Evolutionary conservation across 2,113 vertebrate species (phyloP).

Genomic region (Prochilodus magdalenae): DNA sequence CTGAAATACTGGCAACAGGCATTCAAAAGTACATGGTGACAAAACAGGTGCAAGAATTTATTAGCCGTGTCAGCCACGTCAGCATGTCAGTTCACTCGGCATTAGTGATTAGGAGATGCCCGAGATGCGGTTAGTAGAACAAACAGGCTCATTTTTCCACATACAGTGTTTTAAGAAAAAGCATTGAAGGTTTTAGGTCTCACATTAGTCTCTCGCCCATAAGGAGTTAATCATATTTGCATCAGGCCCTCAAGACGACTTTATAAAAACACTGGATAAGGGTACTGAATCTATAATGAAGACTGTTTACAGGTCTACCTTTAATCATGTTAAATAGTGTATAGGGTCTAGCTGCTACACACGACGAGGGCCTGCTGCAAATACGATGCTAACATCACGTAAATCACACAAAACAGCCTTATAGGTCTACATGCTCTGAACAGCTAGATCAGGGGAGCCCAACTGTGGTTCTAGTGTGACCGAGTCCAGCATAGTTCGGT

Average conservation of each 20-base stretch:
- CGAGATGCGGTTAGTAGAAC: conserved; percentile 2
- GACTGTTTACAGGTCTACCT: neutral
- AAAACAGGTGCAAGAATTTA: neutral
- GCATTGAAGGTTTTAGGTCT: neutral
- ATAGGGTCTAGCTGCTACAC: neutral
- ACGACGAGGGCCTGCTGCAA: conserved; percentile 15
- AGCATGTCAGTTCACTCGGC: neutral
- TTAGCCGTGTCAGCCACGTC: conserved; percentile 31
- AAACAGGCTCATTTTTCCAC: neutral
- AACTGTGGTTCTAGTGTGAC: neutral
- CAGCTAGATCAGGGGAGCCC: neutral
- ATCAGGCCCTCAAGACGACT: conserved; percentile 19
- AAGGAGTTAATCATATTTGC: neutral
- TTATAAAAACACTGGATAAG: too few relatives aligned
- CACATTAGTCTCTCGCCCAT: neutral
- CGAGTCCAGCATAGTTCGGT: neutral
- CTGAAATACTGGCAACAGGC: neutral
- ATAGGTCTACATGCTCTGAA: neutral
- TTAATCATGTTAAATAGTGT: neutral
- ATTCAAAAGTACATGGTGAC: neutral
- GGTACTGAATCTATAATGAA: too few relatives aligned
- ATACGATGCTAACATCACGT: neutral
- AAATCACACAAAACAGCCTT: neutral
- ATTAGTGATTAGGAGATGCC: conserved; percentile 1
- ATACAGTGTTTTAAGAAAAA: neutral